Conservation (phyloP, 2,113 vertebrate species). For the Ia io region DNA sequence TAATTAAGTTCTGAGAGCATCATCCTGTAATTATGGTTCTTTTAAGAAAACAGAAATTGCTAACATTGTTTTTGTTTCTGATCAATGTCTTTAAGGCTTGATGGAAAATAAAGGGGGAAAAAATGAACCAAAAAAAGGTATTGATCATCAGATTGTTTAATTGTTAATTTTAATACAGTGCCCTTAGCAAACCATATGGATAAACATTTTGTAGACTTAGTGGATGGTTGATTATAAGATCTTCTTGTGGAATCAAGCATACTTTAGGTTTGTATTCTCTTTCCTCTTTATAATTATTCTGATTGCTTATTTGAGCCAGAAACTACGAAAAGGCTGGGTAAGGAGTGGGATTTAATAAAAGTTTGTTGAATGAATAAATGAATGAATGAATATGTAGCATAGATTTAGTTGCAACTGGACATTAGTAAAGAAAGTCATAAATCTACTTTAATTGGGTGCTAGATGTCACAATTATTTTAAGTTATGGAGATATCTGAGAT, state of each 20-base stretch:
- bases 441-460: neutral
- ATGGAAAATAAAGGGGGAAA: neutral
- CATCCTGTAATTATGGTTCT: neutral
- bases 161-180: conserved; percentile 40
- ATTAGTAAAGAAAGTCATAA: neutral
- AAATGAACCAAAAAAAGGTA: neutral
- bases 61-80: conserved; percentile 34
- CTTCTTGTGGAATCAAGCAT: neutral
- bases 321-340: neutral
- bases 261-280: neutral
- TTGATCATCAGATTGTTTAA: conserved; percentile 8
- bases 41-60: neutral
- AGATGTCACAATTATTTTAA: conserved; percentile 24
- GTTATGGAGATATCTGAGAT: neutral
- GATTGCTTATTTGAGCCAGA: conserved; percentile 30
- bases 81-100: neutral
- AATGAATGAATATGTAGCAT: neutral
- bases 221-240: neutral
- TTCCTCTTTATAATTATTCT: neutral
- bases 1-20: neutral
- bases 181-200: neutral
- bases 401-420: neutral
- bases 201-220: neutral
- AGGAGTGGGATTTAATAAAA: neutral
- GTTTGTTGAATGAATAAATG: neutral